Evolutionary conservation across 2,113 vertebrate genomes (phyloP), one percentile per base, ranked within the genome.

Genomic region (Oophaga pumilio): DNA sequence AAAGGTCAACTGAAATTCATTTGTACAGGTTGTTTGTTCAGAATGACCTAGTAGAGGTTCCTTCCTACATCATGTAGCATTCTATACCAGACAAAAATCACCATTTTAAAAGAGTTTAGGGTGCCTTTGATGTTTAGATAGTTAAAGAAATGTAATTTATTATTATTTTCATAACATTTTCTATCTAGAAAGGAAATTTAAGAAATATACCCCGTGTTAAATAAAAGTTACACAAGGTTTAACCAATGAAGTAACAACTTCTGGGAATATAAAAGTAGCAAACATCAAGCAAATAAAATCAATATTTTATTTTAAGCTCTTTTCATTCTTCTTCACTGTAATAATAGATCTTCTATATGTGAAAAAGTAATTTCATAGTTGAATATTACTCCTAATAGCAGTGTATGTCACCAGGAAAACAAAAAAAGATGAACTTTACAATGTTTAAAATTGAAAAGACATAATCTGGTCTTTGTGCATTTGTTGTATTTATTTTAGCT

Each of bases 361-460:
- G 69, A 17, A 49, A 49, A 73, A 73, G 69, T 73, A 43, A 73
- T 73, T 73, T 73, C 69, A 73, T 73, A 73, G 69, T 73, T 73
- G 69, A 73, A 15, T 18, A 33, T 73, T 43, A 73, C 69, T 73
- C 69, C 69, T 15, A 20, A 73, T 73, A 20, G 28, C 6, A 6
- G 28, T 49, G 69, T 20, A 73, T 18, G 1, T 3, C 43, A 17
- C 28, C 69, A 73, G 4, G 28, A 49, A 73, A 43, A 43, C 33
- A 73, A 73, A 43, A 73, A 73, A 33, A 69, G 6, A 73, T 20
- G 17, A 43, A 73, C 28, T 49, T 43, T 1, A 43, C 43, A 69
- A 43, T 17, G 28, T 9, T 73, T 8, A 28, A 28, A 1, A 69
- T 14, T 26, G 2, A 28, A 24, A 28, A 15, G 26, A 69, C 26